A percentile compares a stretch with the other conserved stretches of the same genome.
phyloP scores from a whole-genome alignment of 2,888 invertebrate genomes.

The Heliconius aoede region DNA sequence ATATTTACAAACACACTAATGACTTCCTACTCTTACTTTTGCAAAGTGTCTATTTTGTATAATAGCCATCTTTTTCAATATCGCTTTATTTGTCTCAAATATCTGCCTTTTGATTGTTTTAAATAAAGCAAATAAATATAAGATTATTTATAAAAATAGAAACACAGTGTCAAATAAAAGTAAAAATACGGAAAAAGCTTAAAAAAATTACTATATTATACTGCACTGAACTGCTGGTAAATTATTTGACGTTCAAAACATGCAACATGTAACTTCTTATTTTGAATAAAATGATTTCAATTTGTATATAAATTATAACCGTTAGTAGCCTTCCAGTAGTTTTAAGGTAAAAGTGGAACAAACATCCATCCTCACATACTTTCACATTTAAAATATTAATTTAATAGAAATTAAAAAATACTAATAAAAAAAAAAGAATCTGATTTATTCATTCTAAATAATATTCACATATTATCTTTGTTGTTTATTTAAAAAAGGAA shows the following conservation, averaged over 20 bases:
- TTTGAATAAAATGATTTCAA: too few species aligned
- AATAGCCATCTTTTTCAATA: constrained; percentile 1
- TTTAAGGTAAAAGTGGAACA: too few species aligned
- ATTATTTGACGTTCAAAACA: too few species aligned
- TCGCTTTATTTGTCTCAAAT: background rate
- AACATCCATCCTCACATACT: too few species aligned
- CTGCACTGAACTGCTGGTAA: too few species aligned
- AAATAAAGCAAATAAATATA: background rate
- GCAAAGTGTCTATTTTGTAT: constrained; percentile 14
- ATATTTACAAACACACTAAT: constrained; percentile 29
- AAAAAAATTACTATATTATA: too few species aligned
- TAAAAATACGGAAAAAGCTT: too few species aligned
- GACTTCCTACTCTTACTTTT: constrained; percentile 22
- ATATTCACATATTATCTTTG: constrained; percentile 12
- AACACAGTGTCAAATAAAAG: too few species aligned
- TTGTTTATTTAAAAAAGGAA: constrained; percentile 4
- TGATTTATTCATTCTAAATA: background rate
- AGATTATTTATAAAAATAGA: background rate
- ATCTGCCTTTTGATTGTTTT: background rate
- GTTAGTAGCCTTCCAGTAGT: too few species aligned
- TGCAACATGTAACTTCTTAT: too few species aligned
- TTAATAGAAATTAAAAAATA: background rate
- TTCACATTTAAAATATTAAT: too few species aligned
- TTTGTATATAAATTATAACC: too few species aligned
- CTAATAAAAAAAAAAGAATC: background rate